Evolutionary conservation across 2,888 invertebrate species (phyloP), one percentile per base, ranked within the genome.

Genomic region (Yponomeuta malinellus): DNA sequence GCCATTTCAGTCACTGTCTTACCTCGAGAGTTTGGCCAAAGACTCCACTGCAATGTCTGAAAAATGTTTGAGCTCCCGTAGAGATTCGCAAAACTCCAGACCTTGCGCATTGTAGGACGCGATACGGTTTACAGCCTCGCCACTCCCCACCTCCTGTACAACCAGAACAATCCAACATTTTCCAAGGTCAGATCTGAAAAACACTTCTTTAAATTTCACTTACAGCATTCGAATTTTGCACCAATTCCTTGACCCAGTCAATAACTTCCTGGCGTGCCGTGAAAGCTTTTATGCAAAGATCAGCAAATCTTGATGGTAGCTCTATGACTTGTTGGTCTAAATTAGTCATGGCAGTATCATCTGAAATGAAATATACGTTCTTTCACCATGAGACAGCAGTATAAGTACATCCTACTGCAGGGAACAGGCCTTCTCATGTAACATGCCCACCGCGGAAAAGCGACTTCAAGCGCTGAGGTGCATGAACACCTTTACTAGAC

Each of bases 181-280:
- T 43, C 8, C 5, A 43, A 43, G 33, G 5, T 33, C 33, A 33
- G 5, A 33, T 33, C 33, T 5, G 33, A 33, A 33, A 33, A 33
- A 23, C 23, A 23, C 23, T 23, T 23, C 23, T 43, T 5, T 43
- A 8, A 43, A 59, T 15, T 12, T 59, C 2, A 29, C 64, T 64
- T 29, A 64, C 64, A 29, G 31, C n/a, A 8, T 64, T 29, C 10
- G 10, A 23, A 23, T 64, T 64, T 23, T 23, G 23, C 29, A 64
- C 29, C 64, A 64, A 64, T 29, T 86, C 84, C 72, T 91, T 89
- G 29, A 89, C 78, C 91, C 91, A 91, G 73, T 91, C 90, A 72
- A 91, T 87, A 12, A 92, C 78, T 77, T 92, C 90, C 77, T 91
- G 90, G 2, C 91, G 86, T 8, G 85, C 81, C 1, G 85, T 81